Conservation (phyloP, 2,888 invertebrate species). For the Tribolium freemani region DNA sequence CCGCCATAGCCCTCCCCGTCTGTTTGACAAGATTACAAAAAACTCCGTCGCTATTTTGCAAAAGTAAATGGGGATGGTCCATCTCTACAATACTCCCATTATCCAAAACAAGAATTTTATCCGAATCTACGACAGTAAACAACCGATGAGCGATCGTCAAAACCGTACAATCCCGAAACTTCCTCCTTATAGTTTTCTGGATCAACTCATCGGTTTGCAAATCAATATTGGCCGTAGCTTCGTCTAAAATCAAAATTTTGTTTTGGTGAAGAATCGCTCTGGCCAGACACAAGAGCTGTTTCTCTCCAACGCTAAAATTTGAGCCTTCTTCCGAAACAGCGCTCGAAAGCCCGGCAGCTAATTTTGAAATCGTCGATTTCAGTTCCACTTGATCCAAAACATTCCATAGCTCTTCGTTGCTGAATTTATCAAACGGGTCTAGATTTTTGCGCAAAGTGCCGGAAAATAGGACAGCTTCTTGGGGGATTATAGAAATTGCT, state of each 20-base stretch:
- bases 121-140: slow-evolving; percentile 87
- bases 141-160: slow-evolving; percentile 86
- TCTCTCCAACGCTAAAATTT: slow-evolving; percentile 67
- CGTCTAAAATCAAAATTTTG: slow-evolving; percentile 68
- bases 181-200: slow-evolving; percentile 80
- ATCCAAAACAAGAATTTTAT: slow-evolving; percentile 85
- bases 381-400: slow-evolving; percentile 86
- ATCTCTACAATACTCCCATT: slow-evolving; percentile 81
- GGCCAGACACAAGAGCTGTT: slow-evolving; percentile 78
- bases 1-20: slow-evolving; percentile 77
- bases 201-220: slow-evolving; percentile 83
- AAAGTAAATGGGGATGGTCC: slow-evolving; percentile 77
- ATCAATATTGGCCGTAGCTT: slow-evolving; percentile 87
- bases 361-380: slow-evolving; percentile 71
- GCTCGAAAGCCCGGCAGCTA: slow-evolving; percentile 67
- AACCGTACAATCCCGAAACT: slow-evolving; percentile 82
- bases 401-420: slow-evolving; percentile 84
- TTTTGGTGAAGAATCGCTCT: slow-evolving; percentile 70
- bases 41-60: slow-evolving; percentile 71
- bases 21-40: slow-evolving; percentile 76
- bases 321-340: slow-evolving; percentile 73
- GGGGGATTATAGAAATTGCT: slow-evolving; percentile 86
- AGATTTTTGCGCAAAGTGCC: slow-evolving; percentile 90
- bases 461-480: slow-evolving; percentile 88
- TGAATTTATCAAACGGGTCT: slow-evolving; percentile 88